Evolutionary conservation across 1,140 invertebrate genomes (phyloP).

Genomic region (Trachymyrmex cornetzi): DNA sequence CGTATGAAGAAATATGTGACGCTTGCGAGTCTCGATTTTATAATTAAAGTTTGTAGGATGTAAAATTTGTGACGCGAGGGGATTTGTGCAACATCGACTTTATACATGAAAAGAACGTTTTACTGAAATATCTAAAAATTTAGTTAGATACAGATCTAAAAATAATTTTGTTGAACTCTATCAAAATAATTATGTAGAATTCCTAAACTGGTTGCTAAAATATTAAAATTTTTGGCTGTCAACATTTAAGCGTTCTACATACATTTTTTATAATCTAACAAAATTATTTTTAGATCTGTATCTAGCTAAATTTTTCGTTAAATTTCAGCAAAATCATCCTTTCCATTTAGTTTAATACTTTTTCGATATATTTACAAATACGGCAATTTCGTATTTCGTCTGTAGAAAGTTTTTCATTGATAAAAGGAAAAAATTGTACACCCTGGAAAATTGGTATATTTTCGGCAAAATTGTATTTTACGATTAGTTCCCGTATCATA

Average conservation of each 20-base stretch:
- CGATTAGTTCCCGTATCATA: not conserved
- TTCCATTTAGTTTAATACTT: not conserved
- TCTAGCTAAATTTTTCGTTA: too few species aligned
- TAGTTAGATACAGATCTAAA: too few species aligned
- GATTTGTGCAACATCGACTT: not conserved
- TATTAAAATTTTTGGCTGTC: too few species aligned
- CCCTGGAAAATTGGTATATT: not conserved
- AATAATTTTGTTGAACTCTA: too few species aligned
- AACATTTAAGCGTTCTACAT: too few species aligned
- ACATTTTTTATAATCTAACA: too few species aligned
- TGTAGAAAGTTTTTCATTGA: not conserved
- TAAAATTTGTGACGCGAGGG: not conserved
- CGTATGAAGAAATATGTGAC: not conserved
- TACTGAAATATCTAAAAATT: too few species aligned
- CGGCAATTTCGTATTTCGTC: not conserved
- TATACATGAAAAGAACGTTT: not conserved
- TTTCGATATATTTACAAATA: not conserved
- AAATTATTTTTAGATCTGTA: too few species aligned
- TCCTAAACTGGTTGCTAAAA: too few species aligned
- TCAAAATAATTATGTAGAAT: too few species aligned
- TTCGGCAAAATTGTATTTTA: not conserved
- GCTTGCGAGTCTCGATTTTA: slow-evolving; percentile 3
- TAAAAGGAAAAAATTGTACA: not conserved
- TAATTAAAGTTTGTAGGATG: not conserved
- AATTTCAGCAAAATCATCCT: too few species aligned